Evolutionary conservation across 1,140 invertebrate species (phyloP).

Genomic region (Schlechtendalia chinensis): DNA sequence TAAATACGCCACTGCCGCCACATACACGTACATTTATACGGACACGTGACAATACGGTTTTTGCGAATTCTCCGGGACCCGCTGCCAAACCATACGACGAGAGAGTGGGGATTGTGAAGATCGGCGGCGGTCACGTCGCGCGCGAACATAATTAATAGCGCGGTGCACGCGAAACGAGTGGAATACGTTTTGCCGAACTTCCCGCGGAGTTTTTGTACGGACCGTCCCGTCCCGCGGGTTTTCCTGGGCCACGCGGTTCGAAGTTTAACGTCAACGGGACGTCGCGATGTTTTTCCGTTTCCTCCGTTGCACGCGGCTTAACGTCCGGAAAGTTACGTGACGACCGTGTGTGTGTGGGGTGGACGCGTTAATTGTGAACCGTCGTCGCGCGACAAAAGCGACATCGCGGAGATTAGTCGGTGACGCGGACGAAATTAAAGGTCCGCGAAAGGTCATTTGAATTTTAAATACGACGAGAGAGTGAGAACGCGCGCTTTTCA

Average conservation of each 20-base stretch:
- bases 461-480: conserved; percentile 20
- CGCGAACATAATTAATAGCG: no score
- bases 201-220: no score
- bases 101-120: neutral
- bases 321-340: neutral
- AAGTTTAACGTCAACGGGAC: no score
- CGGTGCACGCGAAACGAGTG: no score
- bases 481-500: neutral
- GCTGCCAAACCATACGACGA: neutral
- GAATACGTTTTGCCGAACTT: neutral
- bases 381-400: neutral
- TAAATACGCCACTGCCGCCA: no score
- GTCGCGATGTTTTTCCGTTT: conserved; percentile 12
- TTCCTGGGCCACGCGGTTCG: no score
- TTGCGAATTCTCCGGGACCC: neutral
- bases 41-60: neutral
- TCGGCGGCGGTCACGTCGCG: neutral
- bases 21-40: no score
- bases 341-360: no score
- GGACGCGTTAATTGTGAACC: neutral
- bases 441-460: conserved; percentile 23
- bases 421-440: conserved; percentile 13
- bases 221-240: no score
- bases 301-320: neutral
- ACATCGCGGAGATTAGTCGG: neutral